Evolutionary conservation across 2,113 vertebrate genomes (phyloP), one percentile per base, ranked within the genome.

Genomic region (Thalassoma bifasciatum): DNA sequence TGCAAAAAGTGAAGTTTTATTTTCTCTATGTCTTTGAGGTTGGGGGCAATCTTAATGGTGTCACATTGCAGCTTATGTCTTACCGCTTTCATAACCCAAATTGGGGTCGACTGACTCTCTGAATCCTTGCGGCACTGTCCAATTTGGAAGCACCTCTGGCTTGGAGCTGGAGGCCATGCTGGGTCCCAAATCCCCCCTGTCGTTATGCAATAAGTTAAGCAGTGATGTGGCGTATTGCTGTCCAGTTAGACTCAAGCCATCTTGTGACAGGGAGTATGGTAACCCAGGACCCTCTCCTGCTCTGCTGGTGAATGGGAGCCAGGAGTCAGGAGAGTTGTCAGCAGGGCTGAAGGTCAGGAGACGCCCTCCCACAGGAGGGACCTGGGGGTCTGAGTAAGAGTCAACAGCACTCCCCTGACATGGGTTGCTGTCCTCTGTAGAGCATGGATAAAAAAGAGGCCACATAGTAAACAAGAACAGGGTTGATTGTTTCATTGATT

Each of bases 181-280:
- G 49, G 91, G 82, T 37, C 62, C 85, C 36, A 87, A 70, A 10
- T 94, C 79, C 11, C 89, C 86, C 19, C 88, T 91, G 62, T 98
- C 96, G 34, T 88, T 94, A 23, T 96, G 95, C 79, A 97, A 88
- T 7, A 97, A 92, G 74, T 93, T 95, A 66, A 96, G 93, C 19
- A 98, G 86, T 56, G 96, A 94, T 16, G 90, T 91, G 37, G 87
- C 50, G 47, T 93, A 95, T 72, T 95, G 95, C 67, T 92, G 94
- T 59, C 94, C 94, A 2, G 90, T 86, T 0, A 89, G 42, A 68
- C 83, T 72, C 72, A 93, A 38, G 11, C 86, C 88, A 6, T 89
- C 79, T 3, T 69, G 58, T 52, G 91, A 77, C 63, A 86, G 42
- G 36, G 85, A 79, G 67, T 92, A 93, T 0, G 86, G 64, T 66